Evolutionary conservation across 2,888 invertebrate genomes (phyloP), one percentile per base, ranked within the genome.

Genomic region (Lysandra bellargus): DNA sequence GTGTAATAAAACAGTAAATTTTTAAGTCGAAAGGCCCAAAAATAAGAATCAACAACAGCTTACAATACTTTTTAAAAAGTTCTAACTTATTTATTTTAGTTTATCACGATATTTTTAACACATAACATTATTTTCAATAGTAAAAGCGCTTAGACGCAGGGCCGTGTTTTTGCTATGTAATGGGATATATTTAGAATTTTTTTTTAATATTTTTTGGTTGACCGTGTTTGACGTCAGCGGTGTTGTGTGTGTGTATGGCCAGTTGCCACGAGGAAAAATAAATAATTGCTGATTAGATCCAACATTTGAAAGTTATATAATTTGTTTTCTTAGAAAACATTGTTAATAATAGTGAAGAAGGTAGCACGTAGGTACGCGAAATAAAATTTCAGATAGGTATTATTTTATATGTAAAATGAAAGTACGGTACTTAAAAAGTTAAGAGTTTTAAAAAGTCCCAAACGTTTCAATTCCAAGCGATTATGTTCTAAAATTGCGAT

Each of bases 201-300:
- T 33, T 33, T 69, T 69, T 37, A 33, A 69, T 33, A 33, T 69
- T 69, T 69, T 69, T 69, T 64, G 9, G 64, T 30, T 64, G 64
- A 30, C 64, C 33, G 69, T 69, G 2, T 14, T 69, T 69, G 69
- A 69, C 69, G 33, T 69, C 69, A 69, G 33, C 3, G 14, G 33
- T 4, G 4, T 69, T 30, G 4, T 69, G 33, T 69, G 69, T 33
- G 69, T 64, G 30, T 7, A 12, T 30, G 33, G 69, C 9, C 69
- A 69, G 69, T 69, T 69, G 69, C 69, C 33, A 69, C 33, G 69
- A 69, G 33, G 69, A 69, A 69, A 57, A 69, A 69, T 69, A 69
- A 69, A 33, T 69, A 37, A 69, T 69, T 69, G 14, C 69, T 33
- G 69, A 14, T 37, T 69, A 69, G 69, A 69, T 33, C 33, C 33